Conservation (phyloP, 2,888 invertebrate species). For the Eueremaeus valkanovi region DNA sequence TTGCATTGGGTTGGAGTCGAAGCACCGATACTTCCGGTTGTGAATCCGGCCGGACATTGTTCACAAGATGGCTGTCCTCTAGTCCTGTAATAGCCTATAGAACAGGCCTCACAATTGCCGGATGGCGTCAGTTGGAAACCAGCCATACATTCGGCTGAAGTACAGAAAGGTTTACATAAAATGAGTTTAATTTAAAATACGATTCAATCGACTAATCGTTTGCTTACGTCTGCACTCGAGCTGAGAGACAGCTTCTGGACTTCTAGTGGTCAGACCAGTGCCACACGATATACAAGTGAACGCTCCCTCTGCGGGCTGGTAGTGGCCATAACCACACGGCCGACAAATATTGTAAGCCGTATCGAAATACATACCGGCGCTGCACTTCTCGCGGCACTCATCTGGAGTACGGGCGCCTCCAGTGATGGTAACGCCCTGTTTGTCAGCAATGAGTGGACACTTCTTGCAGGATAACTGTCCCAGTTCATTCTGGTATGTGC, state of each 20-base stretch:
- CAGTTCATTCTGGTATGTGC: constrained; percentile 88
- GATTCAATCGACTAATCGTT: neutral
- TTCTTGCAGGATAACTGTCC: constrained; percentile 82
- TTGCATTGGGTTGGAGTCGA: constrained; percentile 84
- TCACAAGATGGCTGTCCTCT: constrained; percentile 78
- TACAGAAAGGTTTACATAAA: constrained; percentile 7
- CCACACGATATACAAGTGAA: constrained; percentile 84
- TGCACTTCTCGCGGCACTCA: constrained; percentile 88
- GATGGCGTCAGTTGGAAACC: constrained; percentile 61
- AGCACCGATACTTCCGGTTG: constrained; percentile 79
- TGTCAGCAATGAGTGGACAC: constrained; percentile 86
- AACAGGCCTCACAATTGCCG: constrained; percentile 88
- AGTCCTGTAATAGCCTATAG: constrained; percentile 77
- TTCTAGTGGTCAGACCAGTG: constrained; percentile 83
- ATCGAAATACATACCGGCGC: constrained; percentile 89
- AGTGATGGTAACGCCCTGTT: constrained; percentile 76
- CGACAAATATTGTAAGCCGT: constrained; percentile 80
- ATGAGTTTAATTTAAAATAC: neutral
- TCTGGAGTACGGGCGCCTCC: constrained; percentile 80
- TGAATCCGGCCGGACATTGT: constrained; percentile 79
- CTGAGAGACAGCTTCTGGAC: constrained; percentile 75
- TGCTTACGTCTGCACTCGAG: constrained; percentile 49
- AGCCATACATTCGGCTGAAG: constrained; percentile 68
- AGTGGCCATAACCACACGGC: constrained; percentile 90
- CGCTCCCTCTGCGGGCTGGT: constrained; percentile 83